Evolutionary conservation across 2,888 invertebrate species (phyloP).

Genomic region (Athetis lepigone): DNA sequence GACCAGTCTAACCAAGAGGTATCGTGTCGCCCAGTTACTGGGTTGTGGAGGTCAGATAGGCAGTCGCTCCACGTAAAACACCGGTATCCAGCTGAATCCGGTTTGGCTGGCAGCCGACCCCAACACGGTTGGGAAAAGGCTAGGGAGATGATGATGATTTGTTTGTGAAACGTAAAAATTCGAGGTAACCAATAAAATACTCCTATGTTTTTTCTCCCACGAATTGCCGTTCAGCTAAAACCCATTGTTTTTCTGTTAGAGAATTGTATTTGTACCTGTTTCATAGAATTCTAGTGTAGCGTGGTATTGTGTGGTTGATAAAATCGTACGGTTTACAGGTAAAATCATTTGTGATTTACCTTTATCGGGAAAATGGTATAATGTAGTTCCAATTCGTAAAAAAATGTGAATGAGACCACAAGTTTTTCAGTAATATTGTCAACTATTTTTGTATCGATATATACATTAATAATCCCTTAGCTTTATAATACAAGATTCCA

Average conservation of each 20-base stretch:
- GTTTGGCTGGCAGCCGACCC: too few species aligned
- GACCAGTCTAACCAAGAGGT: too few species aligned
- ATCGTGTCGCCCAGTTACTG: too few species aligned
- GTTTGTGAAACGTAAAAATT: slow-evolving; percentile 13
- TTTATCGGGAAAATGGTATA: slow-evolving; percentile 3
- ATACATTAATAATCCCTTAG: too few species aligned
- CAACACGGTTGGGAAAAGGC: too few species aligned
- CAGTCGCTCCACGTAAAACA: too few species aligned
- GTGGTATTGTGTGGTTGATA: neutral
- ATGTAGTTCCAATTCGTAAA: slow-evolving; percentile 7
- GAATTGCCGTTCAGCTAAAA: slow-evolving; percentile 3
- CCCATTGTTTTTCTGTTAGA: slow-evolving; percentile 5
- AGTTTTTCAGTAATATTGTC: neutral
- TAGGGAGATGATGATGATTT: too few species aligned
- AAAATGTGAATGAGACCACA: slow-evolving; percentile 1
- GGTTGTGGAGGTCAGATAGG: too few species aligned
- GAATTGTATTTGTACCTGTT: slow-evolving; percentile 7
- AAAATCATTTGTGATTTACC: slow-evolving; percentile 5
- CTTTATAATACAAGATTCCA: too few species aligned
- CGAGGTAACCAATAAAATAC: slow-evolving; percentile 19
- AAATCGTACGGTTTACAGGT: neutral
- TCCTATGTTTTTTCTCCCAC: slow-evolving; percentile 13
- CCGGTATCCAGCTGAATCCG: too few species aligned
- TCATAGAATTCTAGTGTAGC: slow-evolving; percentile 3
- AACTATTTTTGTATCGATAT: neutral